A percentile compares a stretch with the other conserved stretches of the same genome.
Evolutionary conservation across 2,113 vertebrate genomes (phyloP).

Genomic region (Ptilonorhynchus violaceus): DNA sequence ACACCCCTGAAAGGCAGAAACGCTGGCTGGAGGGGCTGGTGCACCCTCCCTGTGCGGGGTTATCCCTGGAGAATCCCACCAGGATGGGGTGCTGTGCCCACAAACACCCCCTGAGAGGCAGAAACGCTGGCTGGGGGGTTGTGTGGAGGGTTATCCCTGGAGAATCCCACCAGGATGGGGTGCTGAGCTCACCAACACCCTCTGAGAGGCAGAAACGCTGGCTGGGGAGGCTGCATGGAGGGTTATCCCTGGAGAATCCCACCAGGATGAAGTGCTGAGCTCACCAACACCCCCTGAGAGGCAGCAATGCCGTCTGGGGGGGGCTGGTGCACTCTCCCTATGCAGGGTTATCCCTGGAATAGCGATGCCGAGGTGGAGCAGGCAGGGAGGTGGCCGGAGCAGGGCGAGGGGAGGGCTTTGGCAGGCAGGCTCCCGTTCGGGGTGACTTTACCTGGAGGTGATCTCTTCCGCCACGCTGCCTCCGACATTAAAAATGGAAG

Average conservation of each 20-base stretch:
- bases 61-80: not conserved
- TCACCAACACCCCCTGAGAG: fast-evolving
- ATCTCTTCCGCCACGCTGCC: conserved; percentile 67
- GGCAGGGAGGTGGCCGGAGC: not conserved
- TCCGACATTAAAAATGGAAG: conserved; percentile 73
- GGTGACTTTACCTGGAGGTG: conserved; percentile 73
- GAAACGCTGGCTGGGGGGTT: not conserved
- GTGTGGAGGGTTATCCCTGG: not conserved
- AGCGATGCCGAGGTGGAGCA: not conserved
- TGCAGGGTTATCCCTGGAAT: not conserved
- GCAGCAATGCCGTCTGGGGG: not conserved
- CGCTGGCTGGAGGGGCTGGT: too few species aligned
- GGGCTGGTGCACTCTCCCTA: not conserved
- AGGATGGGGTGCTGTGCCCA: not conserved
- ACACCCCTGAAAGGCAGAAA: fast-evolving
- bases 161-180: not conserved
- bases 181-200: not conserved
- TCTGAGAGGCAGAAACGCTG: not conserved
- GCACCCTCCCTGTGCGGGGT: not conserved
- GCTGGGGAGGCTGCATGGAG: too few species aligned
- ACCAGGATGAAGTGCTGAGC: fast-evolving
- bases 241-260: not conserved
- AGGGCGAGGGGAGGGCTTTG: not conserved
- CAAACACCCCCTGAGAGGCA: fast-evolving
- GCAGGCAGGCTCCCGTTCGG: conserved; percentile 24